These are phyloP conservation scores for Cylas formicarius DNA, from an alignment of 1,140 invertebrate species.

Conservation along the genomic window DNA sequence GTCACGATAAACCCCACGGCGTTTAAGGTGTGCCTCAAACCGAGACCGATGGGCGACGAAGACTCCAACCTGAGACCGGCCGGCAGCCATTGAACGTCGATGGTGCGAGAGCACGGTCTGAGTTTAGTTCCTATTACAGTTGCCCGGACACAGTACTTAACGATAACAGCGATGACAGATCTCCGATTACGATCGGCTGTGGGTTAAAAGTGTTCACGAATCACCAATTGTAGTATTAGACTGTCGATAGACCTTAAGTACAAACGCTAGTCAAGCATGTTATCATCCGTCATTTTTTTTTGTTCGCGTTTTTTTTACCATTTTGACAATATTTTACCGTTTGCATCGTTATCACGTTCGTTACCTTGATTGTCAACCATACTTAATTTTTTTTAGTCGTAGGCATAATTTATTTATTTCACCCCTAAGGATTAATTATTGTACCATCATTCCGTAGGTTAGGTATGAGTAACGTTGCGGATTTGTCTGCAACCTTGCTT, in stretches of 20 bases:
- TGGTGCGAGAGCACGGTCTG: slow-evolving; percentile 35
- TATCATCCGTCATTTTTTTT: slow-evolving; percentile 20
- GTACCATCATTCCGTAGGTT: too few relatives aligned
- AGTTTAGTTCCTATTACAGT: slow-evolving; percentile 33
- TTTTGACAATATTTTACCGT: slow-evolving; percentile 24
- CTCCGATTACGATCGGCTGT: slow-evolving; percentile 36
- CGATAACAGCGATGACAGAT: slow-evolving; percentile 27
- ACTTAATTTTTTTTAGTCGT: slow-evolving; percentile 11
- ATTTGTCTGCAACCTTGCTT: slow-evolving; percentile 22
- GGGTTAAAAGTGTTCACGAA: slow-evolving; percentile 37
- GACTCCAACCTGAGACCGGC: slow-evolving; percentile 29
- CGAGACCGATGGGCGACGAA: slow-evolving; percentile 47
- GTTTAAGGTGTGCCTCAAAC: slow-evolving; percentile 62
- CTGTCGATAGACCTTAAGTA: slow-evolving; percentile 23
- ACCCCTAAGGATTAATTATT: too few relatives aligned
- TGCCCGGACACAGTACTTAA: slow-evolving; percentile 33
- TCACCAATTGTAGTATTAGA: slow-evolving; percentile 29
- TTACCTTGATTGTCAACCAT: slow-evolving; percentile 18
- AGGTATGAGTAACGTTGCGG: slow-evolving; percentile 14
- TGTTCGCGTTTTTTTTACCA: slow-evolving; percentile 26
- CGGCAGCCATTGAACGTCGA: slow-evolving; percentile 31
- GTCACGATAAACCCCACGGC: slow-evolving; percentile 69
- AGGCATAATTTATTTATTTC: slow-evolving; percentile 17
- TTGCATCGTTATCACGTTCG: slow-evolving; percentile 9
- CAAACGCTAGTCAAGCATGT: slow-evolving; percentile 32